Percentiles rank a stretch among this genome's conserved stretches.
phyloP scores from a whole-genome alignment of 35 echinoderm and acorn worm genomes.

The Ophiothrix spiculata region DNA sequence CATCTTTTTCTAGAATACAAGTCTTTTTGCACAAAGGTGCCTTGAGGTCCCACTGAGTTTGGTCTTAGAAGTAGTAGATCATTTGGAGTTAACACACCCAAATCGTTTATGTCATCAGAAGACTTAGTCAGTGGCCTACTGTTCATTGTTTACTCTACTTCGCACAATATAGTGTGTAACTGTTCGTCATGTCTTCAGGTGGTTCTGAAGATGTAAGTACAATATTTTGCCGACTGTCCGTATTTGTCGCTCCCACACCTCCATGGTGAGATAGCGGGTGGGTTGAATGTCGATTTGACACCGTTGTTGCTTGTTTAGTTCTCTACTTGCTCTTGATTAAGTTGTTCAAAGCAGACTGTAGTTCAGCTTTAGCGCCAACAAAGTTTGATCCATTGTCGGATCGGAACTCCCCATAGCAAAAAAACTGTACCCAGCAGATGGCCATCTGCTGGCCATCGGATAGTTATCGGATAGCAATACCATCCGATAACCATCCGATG shows the following conservation, averaged over 20 bases:
- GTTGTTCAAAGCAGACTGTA: constrained; percentile 16
- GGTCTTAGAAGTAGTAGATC: constrained; percentile 22
- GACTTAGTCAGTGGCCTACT: constrained; percentile 46
- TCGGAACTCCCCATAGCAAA: no score
- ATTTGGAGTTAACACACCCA: constrained; percentile 31
- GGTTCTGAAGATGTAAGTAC: background rate
- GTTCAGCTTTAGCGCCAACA: constrained; percentile 42
- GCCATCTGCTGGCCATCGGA: no score
- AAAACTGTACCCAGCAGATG: no score
- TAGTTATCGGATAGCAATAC: no score
- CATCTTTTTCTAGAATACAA: constrained; percentile 45
- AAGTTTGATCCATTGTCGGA: constrained; percentile 68
- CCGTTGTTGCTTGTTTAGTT: background rate
- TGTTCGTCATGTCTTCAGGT: constrained; percentile 22
- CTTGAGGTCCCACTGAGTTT: background rate
- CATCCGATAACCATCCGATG: no score
- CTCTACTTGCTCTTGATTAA: constrained; percentile 36
- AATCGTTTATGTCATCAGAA: constrained; percentile 32
- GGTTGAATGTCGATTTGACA: constrained; percentile 35
- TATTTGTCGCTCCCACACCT: constrained; percentile 39
- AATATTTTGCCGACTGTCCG: constrained; percentile 22
- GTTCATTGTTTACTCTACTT: constrained; percentile 48
- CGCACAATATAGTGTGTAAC: constrained; percentile 48
- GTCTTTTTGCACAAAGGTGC: constrained; percentile 28
- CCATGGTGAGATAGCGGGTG: constrained; percentile 37